Evolutionary conservation across 2,888 invertebrate genomes (phyloP).

Genomic region (Pammene aurita): DNA sequence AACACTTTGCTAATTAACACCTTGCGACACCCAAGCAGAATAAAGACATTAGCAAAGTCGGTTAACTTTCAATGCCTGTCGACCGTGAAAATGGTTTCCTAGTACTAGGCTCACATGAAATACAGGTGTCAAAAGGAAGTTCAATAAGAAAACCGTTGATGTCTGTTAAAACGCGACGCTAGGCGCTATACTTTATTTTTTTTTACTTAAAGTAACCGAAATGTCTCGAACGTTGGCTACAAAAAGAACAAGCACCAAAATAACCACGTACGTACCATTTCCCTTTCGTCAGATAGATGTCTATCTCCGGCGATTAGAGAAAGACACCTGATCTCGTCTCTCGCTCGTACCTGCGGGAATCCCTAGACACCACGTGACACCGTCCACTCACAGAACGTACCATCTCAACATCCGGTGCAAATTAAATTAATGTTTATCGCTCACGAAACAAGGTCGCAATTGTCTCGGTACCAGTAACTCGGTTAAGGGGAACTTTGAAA

Average conservation of each 20-base stretch:
- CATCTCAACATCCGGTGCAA: constrained; percentile 61
- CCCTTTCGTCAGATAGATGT: constrained; percentile 72
- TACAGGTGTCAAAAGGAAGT: constrained; percentile 20
- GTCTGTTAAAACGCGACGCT: not conserved
- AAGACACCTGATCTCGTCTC: constrained; percentile 57
- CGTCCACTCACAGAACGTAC: constrained; percentile 62
- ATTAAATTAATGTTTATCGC: constrained; percentile 68
- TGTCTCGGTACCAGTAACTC: constrained; percentile 34
- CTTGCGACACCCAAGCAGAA: constrained; percentile 15
- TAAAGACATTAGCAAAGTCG: constrained; percentile 2
- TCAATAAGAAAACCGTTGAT: constrained; percentile 16
- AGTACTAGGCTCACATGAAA: constrained; percentile 35
- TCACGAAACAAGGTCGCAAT: constrained; percentile 57
- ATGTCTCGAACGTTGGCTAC: constrained; percentile 47
- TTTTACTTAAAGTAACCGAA: constrained; percentile 23
- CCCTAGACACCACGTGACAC: constrained; percentile 74
- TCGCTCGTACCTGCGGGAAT: constrained; percentile 63
- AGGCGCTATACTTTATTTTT: constrained; percentile 25
- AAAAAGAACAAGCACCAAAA: constrained; percentile 66
- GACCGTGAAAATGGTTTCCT: constrained; percentile 35
- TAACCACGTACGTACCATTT: constrained; percentile 66
- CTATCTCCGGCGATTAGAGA: constrained; percentile 69
- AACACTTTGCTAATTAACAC: constrained; percentile 15
- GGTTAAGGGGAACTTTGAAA: constrained; percentile 31
- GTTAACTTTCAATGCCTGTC: constrained; percentile 29